These are phyloP conservation scores for Ephialtes manifestator DNA, from an alignment of 2,888 invertebrate genomes.

Conservation along the genomic window DNA sequence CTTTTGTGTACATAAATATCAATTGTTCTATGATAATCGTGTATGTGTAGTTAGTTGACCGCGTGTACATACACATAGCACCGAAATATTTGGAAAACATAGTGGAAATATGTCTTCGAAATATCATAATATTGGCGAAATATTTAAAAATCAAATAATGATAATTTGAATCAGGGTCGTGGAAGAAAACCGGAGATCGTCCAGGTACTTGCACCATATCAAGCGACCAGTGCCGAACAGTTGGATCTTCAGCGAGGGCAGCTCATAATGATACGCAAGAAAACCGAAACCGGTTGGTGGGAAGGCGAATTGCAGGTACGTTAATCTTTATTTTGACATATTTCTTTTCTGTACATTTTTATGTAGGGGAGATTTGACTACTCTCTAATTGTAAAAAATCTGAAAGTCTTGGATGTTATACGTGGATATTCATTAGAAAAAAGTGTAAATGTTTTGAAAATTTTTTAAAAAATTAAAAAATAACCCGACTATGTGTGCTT, in stretches of 20 bases:
- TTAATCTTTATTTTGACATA: slow-evolving; percentile 8
- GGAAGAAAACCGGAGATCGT: slow-evolving; percentile 96
- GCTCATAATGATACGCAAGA: slow-evolving; percentile 97
- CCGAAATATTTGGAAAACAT: not conserved
- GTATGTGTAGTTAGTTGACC: not conserved
- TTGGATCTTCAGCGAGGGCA: slow-evolving; percentile 96
- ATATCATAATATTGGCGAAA: too few species aligned
- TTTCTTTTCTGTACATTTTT: slow-evolving; percentile 41
- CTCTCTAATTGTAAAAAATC: too few species aligned
- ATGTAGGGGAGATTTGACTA: not conserved
- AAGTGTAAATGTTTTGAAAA: too few species aligned
- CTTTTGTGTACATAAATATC: not conserved
- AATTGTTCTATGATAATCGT: not conserved
- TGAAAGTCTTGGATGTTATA: too few species aligned
- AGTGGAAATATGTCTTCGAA: too few species aligned
- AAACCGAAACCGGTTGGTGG: slow-evolving; percentile 99
- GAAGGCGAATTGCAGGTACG: slow-evolving; percentile 97
- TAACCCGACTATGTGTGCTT: not conserved
- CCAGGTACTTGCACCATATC: slow-evolving; percentile 97
- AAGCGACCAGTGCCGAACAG: slow-evolving; percentile 97
- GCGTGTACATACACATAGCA: not conserved
- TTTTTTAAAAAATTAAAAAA: too few species aligned
- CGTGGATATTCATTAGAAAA: too few species aligned
- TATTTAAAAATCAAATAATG: too few species aligned
- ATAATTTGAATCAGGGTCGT: slow-evolving; percentile 86